These are phyloP conservation scores for Neopipo cinnamomea DNA, from an alignment of 2,113 vertebrate species.

Conservation along the genomic window DNA sequence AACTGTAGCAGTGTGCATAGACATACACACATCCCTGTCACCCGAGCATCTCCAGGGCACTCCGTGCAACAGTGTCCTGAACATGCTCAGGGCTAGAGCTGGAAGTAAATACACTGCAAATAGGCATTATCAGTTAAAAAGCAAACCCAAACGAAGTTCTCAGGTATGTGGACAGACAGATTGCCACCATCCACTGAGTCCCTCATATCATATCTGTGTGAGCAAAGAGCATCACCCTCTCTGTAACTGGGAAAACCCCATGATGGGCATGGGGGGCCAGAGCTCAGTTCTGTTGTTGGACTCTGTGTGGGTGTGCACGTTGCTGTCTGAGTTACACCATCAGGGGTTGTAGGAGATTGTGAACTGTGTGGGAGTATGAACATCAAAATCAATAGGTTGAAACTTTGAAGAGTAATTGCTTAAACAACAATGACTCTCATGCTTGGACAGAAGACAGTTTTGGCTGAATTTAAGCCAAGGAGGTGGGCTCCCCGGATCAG, in stretches of 20 bases:
- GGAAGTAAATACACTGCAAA: background rate
- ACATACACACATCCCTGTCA: fast-evolving
- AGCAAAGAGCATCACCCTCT: background rate
- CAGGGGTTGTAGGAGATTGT: fast-evolving
- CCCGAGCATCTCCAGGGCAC: background rate
- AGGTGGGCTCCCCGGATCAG: background rate
- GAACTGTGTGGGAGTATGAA: background rate
- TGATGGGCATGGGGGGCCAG: fast-evolving
- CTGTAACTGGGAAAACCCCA: background rate
- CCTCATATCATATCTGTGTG: fast-evolving
- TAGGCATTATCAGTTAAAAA: background rate
- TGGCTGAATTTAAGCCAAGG: background rate
- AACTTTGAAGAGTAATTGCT: background rate
- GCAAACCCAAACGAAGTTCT: background rate
- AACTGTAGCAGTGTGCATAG: fast-evolving
- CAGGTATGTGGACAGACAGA: fast-evolving
- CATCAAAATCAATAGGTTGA: background rate
- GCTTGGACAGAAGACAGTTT: background rate
- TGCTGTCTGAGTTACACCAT: background rate
- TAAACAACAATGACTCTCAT: fast-evolving
- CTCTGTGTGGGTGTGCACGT: background rate
- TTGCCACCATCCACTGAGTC: background rate
- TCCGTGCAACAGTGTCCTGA: fast-evolving
- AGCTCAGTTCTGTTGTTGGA: background rate
- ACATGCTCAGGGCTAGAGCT: background rate